Percentiles rank a stretch among this genome's conserved stretches.
Conservation (phyloP, 2,113 vertebrate species). For the Dasyprocta punctata region DNA sequence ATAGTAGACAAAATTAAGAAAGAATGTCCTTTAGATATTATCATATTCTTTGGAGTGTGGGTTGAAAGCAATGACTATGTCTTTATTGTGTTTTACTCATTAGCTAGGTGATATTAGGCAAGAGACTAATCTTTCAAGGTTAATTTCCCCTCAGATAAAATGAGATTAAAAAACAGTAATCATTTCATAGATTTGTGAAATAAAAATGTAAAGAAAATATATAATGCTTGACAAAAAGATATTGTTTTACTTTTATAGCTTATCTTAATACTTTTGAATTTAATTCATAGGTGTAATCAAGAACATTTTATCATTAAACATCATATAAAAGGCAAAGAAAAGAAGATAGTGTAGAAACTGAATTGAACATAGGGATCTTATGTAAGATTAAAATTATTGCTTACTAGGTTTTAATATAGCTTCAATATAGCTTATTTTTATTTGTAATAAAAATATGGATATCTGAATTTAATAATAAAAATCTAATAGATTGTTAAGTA, state of each 20-base stretch:
- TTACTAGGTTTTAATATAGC: neutral
- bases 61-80: neutral
- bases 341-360: neutral
- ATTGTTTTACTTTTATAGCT: neutral
- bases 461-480: neutral
- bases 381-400: neutral
- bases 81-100: neutral
- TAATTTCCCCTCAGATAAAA: neutral
- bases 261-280: neutral
- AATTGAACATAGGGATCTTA: neutral
- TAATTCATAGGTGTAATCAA: neutral
- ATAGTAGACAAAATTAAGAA: neutral
- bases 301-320: neutral
- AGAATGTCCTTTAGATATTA: neutral
- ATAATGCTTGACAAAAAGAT: neutral
- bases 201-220: neutral
- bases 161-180: neutral
- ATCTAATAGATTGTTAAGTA: neutral
- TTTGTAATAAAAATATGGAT: neutral
- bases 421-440: neutral
- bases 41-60: neutral
- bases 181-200: neutral
- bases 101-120: neutral
- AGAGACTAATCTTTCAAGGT: neutral
- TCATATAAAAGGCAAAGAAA: neutral